Evolutionary conservation across 1,140 invertebrate genomes (phyloP).

Genomic region (Drosophila micromelanica): DNA sequence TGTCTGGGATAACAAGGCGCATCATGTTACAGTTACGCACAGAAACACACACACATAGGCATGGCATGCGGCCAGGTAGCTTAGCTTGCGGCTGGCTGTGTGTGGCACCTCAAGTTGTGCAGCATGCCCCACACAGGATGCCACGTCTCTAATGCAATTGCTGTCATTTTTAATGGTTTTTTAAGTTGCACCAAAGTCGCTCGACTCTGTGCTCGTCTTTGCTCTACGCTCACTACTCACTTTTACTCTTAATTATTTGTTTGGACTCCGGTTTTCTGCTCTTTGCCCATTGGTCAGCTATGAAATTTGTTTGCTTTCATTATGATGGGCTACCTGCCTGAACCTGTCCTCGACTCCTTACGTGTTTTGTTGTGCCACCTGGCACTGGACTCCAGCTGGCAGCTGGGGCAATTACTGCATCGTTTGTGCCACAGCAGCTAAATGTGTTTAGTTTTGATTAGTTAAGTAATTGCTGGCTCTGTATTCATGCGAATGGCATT

Average conservation of each 20-base stretch:
- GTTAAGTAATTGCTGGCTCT: constrained; percentile 64
- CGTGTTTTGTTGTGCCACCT: background rate
- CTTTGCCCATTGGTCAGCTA: constrained; percentile 46
- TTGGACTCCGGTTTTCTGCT: constrained; percentile 12
- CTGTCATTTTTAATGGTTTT: constrained; percentile 77
- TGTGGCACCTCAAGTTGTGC: constrained; percentile 3
- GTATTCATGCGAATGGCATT: constrained; percentile 13
- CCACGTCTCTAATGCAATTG: constrained; percentile 61
- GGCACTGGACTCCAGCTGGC: constrained; percentile 14
- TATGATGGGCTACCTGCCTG: constrained; percentile 38
- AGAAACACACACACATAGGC: constrained; percentile 7
- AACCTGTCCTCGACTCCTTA: background rate
- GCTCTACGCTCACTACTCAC: constrained; percentile 3
- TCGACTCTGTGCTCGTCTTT: constrained; percentile 4
- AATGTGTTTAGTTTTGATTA: constrained; percentile 66
- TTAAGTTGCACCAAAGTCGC: constrained; percentile 60
- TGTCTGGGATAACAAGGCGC: constrained; percentile 66
- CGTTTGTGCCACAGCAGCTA: constrained; percentile 63
- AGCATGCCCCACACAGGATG: constrained; percentile 22
- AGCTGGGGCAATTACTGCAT: constrained; percentile 60
- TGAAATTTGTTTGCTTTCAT: constrained; percentile 72
- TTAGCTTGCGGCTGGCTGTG: constrained; percentile 24
- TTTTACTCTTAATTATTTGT: constrained; percentile 41
- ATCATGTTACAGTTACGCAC: constrained; percentile 33
- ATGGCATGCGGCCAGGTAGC: constrained; percentile 47